Conservation (phyloP, 2,888 invertebrate genomes). For the Plebejus anna region DNA sequence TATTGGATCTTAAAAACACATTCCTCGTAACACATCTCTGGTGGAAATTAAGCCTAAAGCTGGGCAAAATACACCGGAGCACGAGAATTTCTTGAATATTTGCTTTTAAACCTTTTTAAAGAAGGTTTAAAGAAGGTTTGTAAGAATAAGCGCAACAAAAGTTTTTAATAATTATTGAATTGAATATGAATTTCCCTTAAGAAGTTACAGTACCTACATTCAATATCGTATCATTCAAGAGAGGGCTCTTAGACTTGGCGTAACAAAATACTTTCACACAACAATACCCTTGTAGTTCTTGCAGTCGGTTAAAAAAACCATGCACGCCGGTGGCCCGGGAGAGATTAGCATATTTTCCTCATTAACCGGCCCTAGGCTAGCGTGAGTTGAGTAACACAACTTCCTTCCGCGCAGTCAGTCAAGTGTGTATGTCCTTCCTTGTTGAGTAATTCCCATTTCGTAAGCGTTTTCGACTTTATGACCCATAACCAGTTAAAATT, state of each 20-base stretch:
- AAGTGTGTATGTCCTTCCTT: constrained; percentile 17
- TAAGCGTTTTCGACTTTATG: constrained; percentile 6
- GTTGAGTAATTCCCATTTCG: constrained; percentile 15
- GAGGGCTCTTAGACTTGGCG: background rate
- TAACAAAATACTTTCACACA: background rate
- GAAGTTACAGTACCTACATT: too few relatives aligned
- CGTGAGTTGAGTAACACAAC: constrained; percentile 20
- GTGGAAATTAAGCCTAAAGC: too few relatives aligned
- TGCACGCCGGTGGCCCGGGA: background rate
- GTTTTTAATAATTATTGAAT: too few relatives aligned
- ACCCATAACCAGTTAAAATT: background rate
- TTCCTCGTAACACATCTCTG: too few relatives aligned
- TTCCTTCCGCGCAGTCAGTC: constrained; percentile 15
- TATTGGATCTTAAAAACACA: too few relatives aligned
- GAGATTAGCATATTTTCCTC: constrained; percentile 13
- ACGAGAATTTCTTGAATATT: too few relatives aligned
- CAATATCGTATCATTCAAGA: background rate
- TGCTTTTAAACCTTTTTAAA: too few relatives aligned
- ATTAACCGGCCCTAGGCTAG: constrained; percentile 8
- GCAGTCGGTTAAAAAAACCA: constrained; percentile 9
- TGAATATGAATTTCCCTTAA: too few relatives aligned
- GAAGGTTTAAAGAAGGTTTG: too few relatives aligned
- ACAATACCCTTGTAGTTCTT: background rate
- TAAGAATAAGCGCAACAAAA: too few relatives aligned
- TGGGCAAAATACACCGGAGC: too few relatives aligned